Evolutionary conservation across 2,888 invertebrate genomes (phyloP), one percentile per base, ranked within the genome.

Genomic region (Drosophila mettleri): DNA sequence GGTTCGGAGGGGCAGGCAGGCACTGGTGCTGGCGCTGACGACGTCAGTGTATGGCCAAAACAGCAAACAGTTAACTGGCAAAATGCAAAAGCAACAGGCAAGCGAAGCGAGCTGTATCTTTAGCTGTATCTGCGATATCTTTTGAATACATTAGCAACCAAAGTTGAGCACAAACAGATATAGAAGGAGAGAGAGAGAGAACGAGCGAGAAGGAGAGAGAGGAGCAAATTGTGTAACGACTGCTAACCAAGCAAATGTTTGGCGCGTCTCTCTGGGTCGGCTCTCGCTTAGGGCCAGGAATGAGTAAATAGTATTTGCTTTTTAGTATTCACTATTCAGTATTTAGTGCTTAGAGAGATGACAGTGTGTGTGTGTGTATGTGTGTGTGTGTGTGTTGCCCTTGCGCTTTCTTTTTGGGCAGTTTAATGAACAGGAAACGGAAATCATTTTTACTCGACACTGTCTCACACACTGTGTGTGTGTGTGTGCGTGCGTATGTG

Each of bases 381-480:
- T 34, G 29, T 10, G 36, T 63, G 14, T 34, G 41, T 31, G 48
- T 48, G 33, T 8, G 59, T 39, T 54, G 71, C 64, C 57, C 65
- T 65, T 51, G 58, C 51, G 71, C 53, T 84, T 84, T 84, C 85
- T 84, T 84, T 79, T 79, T 85, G 78, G 82, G 71, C 68, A 85
- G 67, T 82, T 85, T 83, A 81, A 82, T 79, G 80, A 80, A 79
- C 78, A 79, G 81, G 81, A 81, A 81, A 86, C 83, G 86, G 86
- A 81, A 81, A 79, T 86, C 86, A 77, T 82, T 81, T 81, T 69
- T 61, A 62, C 65, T 74, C 41, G 48, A 38, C 66, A 55, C 22
- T 24, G 72, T 69, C 51, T 52, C 39, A 20, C 39, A 38, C 48
- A 46, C 48, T 24, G 8, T 8, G 18, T 36, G 24, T 22, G 51